These are phyloP conservation scores for Glyptemys insculpta DNA, from an alignment of 2,797 vertebrate genomes.

Conservation along the genomic window DNA sequence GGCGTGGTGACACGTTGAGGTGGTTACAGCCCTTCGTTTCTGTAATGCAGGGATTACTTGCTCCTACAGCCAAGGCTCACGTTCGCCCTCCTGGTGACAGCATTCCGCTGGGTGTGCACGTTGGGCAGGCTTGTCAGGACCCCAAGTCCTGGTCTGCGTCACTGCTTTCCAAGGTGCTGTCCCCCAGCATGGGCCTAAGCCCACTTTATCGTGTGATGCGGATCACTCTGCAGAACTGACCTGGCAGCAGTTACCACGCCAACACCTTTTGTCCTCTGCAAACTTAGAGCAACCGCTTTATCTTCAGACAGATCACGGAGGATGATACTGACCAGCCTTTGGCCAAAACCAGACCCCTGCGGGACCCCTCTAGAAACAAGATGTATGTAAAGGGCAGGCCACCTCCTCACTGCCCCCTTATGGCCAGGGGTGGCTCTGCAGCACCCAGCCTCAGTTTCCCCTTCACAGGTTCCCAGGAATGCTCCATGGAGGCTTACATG, in stretches of 20 bases:
- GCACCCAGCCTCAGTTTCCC: neutral
- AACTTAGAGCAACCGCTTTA: neutral
- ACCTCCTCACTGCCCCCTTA: neutral
- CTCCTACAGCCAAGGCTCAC: neutral
- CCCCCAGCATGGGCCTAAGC: too few species aligned
- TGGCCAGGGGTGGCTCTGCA: neutral
- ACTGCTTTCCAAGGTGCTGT: neutral
- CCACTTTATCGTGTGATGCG: neutral
- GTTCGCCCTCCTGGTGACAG: neutral
- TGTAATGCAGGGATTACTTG: neutral
- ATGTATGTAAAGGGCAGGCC: too few species aligned
- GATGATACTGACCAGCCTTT: neutral
- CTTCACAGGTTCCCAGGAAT: neutral
- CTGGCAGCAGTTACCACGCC: neutral
- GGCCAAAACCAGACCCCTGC: neutral
- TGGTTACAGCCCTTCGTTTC: neutral
- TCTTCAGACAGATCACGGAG: neutral
- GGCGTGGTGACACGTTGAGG: neutral
- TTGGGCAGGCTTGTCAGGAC: too few species aligned
- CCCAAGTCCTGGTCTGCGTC: too few species aligned
- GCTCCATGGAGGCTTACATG: too few species aligned
- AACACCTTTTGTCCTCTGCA: neutral
- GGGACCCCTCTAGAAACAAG: neutral
- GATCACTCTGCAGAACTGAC: neutral
- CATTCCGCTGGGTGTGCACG: too few species aligned